Conservation (phyloP, 2,888 invertebrate genomes). For the Troides helena region DNA sequence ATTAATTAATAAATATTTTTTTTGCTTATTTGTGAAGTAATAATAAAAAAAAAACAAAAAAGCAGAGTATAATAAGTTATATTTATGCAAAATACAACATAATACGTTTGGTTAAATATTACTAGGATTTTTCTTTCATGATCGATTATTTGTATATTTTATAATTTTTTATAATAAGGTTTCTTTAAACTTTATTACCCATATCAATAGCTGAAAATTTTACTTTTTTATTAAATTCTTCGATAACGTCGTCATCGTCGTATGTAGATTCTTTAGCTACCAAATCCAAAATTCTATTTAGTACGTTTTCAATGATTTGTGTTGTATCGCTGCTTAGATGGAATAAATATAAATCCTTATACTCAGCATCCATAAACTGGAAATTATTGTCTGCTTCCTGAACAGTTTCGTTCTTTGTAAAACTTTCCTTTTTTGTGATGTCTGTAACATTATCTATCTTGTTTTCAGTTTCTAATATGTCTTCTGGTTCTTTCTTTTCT, state of each 20-base stretch:
- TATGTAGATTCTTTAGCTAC: conserved; percentile 36
- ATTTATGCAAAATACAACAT: too few relatives aligned
- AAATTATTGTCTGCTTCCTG: neutral
- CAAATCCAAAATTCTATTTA: neutral
- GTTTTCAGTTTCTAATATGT: neutral
- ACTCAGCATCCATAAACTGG: conserved; percentile 4
- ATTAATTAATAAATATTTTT: too few relatives aligned
- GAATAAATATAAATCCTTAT: conserved; percentile 1
- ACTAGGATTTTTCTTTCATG: neutral
- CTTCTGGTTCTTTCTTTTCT: neutral
- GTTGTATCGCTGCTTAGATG: neutral
- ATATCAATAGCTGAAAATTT: conserved; percentile 54
- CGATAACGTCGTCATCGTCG: conserved; percentile 41
- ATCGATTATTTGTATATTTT: neutral
- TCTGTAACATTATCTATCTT: conserved; percentile 24
- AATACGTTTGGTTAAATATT: neutral
- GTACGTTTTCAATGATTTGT: conserved; percentile 5
- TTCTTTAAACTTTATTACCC: conserved; percentile 53
- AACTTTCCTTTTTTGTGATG: too few relatives aligned
- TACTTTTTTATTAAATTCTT: conserved; percentile 58
- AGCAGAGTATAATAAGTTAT: too few relatives aligned
- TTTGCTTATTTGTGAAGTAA: too few relatives aligned
- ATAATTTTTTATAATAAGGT: neutral
- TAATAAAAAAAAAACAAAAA: too few relatives aligned
- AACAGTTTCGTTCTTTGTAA: conserved; percentile 10